Percentiles rank a stretch among this genome's conserved stretches.
These are phyloP conservation scores for Gadus macrocephalus DNA, from an alignment of 2,113 vertebrate genomes.

Conservation along the genomic window DNA sequence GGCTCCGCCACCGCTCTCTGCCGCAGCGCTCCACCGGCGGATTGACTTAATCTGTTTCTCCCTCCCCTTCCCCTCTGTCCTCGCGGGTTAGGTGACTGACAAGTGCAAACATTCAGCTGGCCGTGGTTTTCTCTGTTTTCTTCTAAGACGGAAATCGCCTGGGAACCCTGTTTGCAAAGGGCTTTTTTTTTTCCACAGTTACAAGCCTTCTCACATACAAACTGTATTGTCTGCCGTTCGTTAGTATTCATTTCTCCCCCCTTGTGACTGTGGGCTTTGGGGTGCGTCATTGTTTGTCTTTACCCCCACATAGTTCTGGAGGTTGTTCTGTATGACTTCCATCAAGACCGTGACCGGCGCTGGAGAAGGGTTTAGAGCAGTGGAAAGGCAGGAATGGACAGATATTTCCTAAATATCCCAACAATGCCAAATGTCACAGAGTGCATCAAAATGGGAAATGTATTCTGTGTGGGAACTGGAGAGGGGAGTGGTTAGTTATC, in stretches of 20 bases:
- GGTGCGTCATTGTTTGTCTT: conserved; percentile 37
- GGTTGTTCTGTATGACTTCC: conserved; percentile 44
- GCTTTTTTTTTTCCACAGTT: neutral
- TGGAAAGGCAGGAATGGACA: neutral
- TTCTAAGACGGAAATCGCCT: conserved; percentile 42
- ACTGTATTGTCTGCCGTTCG: conserved; percentile 45
- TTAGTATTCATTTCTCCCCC: conserved; percentile 64
- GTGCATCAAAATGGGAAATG: neutral
- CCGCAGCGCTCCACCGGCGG: too few species aligned
- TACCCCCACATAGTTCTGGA: conserved; percentile 26
- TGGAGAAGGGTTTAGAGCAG: neutral
- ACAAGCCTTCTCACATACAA: conserved; percentile 44
- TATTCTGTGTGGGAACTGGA: too few species aligned
- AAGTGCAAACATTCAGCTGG: conserved; percentile 61
- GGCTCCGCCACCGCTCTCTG: too few species aligned
- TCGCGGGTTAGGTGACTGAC: conserved; percentile 63
- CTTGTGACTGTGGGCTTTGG: conserved; percentile 36
- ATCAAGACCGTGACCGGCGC: conserved; percentile 30
- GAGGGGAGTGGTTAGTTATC: too few species aligned
- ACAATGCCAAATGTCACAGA: neutral
- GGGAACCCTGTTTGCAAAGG: conserved; percentile 30
- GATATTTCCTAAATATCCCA: neutral
- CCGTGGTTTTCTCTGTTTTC: conserved; percentile 44
- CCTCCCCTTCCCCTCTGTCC: conserved; percentile 16
- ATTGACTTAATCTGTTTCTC: too few species aligned